Conservation (phyloP, 2,113 vertebrate species). For the Pholis gunnellus region DNA sequence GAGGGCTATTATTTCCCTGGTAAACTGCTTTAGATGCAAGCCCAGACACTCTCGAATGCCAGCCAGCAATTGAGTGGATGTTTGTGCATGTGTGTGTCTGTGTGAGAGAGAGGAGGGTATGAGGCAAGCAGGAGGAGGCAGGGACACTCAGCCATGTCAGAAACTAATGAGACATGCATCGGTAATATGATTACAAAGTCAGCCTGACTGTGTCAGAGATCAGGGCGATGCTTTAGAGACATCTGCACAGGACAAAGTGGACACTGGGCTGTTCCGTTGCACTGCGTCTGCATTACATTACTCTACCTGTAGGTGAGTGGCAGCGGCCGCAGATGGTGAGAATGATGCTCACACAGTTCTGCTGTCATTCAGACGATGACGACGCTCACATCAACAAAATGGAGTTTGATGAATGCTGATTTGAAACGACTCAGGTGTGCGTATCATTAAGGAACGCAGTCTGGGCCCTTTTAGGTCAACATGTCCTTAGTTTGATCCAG, state of each 20-base stretch:
- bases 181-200: constrained; percentile 82
- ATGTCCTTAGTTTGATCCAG: constrained; percentile 44
- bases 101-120: constrained; percentile 6
- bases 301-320: constrained; percentile 2
- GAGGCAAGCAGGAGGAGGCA: constrained; percentile 51
- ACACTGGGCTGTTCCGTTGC: constrained; percentile 29
- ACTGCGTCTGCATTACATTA: neutral
- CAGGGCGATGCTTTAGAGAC: constrained; percentile 38
- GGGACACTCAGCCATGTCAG: constrained; percentile 77
- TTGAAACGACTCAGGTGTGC: constrained; percentile 19
- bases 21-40: constrained; percentile 82
- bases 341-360: neutral
- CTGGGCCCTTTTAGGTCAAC: constrained; percentile 50
- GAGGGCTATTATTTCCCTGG: constrained; percentile 77
- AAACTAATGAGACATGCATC: constrained; percentile 80
- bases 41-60: constrained; percentile 74
- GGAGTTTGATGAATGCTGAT: constrained; percentile 4
- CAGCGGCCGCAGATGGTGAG: constrained; percentile 5
- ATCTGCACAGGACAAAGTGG: constrained; percentile 57
- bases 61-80: constrained; percentile 73
- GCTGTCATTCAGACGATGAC: constrained; percentile 25
- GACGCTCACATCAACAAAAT: constrained; percentile 21
- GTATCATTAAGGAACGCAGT: constrained; percentile 7
- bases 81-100: constrained; percentile 39
- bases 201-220: constrained; percentile 58